phyloP scores from a whole-genome alignment of 2,113 vertebrate genomes.

The Xiphorhynchus elegans region DNA sequence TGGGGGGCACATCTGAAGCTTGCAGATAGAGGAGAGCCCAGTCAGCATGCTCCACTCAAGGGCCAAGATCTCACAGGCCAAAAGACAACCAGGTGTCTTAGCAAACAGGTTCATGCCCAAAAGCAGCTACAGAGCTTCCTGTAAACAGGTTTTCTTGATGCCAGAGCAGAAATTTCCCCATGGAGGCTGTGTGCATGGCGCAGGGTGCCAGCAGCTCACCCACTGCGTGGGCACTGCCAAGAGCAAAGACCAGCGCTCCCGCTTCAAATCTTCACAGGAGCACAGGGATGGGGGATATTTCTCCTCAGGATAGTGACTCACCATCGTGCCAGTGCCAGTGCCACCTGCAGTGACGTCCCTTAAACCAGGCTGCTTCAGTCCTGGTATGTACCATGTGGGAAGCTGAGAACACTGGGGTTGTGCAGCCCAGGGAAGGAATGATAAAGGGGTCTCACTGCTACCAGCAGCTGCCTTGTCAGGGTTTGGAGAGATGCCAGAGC shows the following conservation, averaged over 20 bases:
- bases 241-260: accelerated
- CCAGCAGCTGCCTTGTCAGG: neutral
- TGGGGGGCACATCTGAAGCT: accelerated
- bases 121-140: neutral
- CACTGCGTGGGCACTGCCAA: neutral
- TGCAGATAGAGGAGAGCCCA: neutral
- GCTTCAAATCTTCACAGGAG: neutral
- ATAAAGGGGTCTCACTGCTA: neutral
- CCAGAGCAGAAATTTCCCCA: neutral
- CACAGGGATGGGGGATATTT: neutral
- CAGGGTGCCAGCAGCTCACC: neutral
- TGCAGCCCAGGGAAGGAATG: accelerated
- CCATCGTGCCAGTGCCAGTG: accelerated
- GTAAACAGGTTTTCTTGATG: neutral
- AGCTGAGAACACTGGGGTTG: neutral
- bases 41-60: no score
- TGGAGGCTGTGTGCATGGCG: accelerated
- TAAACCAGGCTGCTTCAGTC: neutral
- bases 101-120: neutral
- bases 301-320: neutral
- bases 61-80: neutral
- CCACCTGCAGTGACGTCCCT: neutral
- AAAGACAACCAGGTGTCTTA: neutral
- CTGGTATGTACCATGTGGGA: accelerated
- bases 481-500: neutral